phyloP scores from a whole-genome alignment of 1,140 invertebrate genomes.

The Microplitis demolitor region DNA sequence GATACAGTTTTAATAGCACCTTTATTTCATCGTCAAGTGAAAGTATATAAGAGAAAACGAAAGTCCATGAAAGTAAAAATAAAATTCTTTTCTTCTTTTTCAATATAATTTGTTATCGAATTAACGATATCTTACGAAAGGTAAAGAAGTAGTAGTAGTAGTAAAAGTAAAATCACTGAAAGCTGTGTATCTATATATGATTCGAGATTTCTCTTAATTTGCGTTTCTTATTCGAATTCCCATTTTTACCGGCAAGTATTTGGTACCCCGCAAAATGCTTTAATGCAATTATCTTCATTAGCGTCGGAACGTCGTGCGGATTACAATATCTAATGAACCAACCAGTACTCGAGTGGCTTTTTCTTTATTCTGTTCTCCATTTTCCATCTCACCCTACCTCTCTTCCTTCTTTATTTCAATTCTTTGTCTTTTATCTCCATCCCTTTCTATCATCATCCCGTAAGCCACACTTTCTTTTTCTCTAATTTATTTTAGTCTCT shows the following conservation, averaged over 20 bases:
- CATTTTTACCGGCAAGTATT: conserved; percentile 25
- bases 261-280: conserved; percentile 53
- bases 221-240: background rate
- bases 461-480: background rate
- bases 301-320: conserved; percentile 45
- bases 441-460: background rate
- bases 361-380: conserved; percentile 29
- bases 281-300: conserved; percentile 59
- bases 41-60: conserved; percentile 6
- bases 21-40: conserved; percentile 9
- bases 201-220: conserved; percentile 15
- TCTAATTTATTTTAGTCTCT: background rate
- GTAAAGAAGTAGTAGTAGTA: too few species aligned
- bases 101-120: conserved; percentile 18
- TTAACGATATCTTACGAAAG: background rate
- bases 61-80: background rate
- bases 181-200: too few species aligned
- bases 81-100: background rate
- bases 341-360: conserved; percentile 35
- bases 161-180: too few species aligned
- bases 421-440: background rate
- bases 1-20: conserved; percentile 3
- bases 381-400: conserved; percentile 36
- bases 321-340: conserved; percentile 59
- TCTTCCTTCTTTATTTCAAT: conserved; percentile 37